Evolutionary conservation across 2,113 vertebrate genomes (phyloP).

Genomic region (Orycteropus afer): DNA sequence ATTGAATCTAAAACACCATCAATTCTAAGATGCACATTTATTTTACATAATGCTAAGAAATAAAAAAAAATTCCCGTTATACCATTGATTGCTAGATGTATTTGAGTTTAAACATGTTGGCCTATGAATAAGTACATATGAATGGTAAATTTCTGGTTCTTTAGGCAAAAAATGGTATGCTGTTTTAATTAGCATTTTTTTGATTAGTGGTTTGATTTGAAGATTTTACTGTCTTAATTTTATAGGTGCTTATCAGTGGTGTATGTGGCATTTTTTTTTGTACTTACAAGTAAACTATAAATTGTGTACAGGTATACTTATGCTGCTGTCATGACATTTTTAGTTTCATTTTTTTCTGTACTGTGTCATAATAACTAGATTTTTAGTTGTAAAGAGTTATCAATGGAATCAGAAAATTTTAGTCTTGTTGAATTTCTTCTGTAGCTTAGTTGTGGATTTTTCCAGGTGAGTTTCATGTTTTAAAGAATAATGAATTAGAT

Average conservation of each 20-base stretch:
- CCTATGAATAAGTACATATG: background rate
- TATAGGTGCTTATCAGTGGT: background rate
- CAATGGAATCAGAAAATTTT: background rate
- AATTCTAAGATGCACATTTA: background rate
- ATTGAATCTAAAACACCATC: background rate
- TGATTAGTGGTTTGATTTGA: background rate
- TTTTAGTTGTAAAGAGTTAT: constrained; percentile 31
- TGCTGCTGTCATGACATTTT: background rate
- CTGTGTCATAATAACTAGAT: background rate
- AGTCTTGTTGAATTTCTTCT: constrained; percentile 3
- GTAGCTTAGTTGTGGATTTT: background rate
- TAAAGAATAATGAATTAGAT: constrained; percentile 9
- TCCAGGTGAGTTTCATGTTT: constrained; percentile 1
- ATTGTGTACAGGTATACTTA: constrained; percentile 4
- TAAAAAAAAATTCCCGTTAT: background rate
- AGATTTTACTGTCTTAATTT: background rate
- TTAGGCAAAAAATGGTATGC: background rate
- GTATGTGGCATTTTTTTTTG: background rate
- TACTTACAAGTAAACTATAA: background rate
- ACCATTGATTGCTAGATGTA: background rate
- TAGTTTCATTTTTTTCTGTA: background rate
- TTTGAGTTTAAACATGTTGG: constrained; percentile 17
- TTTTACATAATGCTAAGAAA: background rate
- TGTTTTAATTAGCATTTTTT: background rate
- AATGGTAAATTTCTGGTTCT: background rate